Conservation (phyloP, 2,113 vertebrate genomes). For the Dunckerocampus dactyliophorus region DNA sequence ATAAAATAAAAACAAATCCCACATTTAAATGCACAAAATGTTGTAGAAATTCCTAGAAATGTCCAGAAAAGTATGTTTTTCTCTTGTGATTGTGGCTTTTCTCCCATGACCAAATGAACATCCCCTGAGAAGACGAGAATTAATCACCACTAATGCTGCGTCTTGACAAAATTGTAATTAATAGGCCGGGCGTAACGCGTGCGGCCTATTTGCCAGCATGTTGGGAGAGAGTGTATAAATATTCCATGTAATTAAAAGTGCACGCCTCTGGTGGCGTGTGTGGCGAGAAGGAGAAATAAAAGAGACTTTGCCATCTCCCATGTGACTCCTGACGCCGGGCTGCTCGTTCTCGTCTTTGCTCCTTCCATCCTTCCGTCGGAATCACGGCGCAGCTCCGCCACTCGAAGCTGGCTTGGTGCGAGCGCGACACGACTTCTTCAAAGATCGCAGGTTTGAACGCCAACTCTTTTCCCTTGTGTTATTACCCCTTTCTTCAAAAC, state of each 20-base stretch:
- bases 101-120: background rate
- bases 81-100: too few relatives aligned
- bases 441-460: constrained; percentile 15
- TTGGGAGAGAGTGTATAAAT: constrained; percentile 58
- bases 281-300: constrained; percentile 28
- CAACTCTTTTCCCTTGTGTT: constrained; percentile 9
- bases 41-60: too few relatives aligned
- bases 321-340: constrained; percentile 39
- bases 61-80: too few relatives aligned
- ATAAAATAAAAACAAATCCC: too few relatives aligned
- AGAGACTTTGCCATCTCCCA: constrained; percentile 40
- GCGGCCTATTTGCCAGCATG: constrained; percentile 64
- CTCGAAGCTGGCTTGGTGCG: background rate
- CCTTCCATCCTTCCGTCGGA: constrained; percentile 5
- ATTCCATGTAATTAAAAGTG: constrained; percentile 68
- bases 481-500: constrained; percentile 10
- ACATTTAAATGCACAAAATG: too few relatives aligned
- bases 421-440: constrained; percentile 2
- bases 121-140: constrained; percentile 54
- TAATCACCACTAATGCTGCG: constrained; percentile 58
- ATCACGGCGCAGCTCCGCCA: background rate
- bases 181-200: constrained; percentile 53
- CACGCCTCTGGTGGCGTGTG: constrained; percentile 49
- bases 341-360: constrained; percentile 22
- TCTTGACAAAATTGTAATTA: constrained; percentile 69